Evolutionary conservation across 2,113 vertebrate species (phyloP), one percentile per base, ranked within the genome.

Genomic region (Glaucomys volans): DNA sequence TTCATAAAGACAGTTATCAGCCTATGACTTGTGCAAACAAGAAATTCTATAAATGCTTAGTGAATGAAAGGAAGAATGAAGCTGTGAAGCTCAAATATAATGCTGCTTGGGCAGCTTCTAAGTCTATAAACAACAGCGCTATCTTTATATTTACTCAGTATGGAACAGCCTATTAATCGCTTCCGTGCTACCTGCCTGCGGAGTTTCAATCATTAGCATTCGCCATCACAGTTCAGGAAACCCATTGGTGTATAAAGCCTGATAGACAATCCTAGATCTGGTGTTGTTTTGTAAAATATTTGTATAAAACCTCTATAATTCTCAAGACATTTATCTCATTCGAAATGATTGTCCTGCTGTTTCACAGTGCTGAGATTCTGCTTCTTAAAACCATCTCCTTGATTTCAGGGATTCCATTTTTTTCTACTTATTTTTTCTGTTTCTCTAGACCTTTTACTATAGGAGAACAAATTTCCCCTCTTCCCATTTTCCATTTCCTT

Each of bases 41-140:
- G 12, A 83, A 87, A 2, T 66, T 92, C 44, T 92, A 67, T 81
- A 92, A 96, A 81, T 90, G 87, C 81, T 66, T 84, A 81, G 18
- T 85, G 37, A 97, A 81, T 86, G 26, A 86, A 95, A 57, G 1
- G 1, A 87, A 76, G 52, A 87, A 90, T 32, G 35, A 94, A 26
- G 44, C 52, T 71, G 6, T 89, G 77, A 82, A 93, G 9, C 77
- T 90, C 66, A 90, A 87, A 95, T 37, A 80, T 76, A 83, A 71
- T 76, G 40, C 42, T 81, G 4, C 54, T n/a, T 54, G 14, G 85
- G 24, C 35, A 71, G 20, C 42, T 37, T 44, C 37, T 40, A 72
- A 94, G 59, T 72, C 20, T 84, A 80, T 47, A 52, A 87, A 84
- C 64, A 87, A 85, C 18, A 50, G 42, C 11, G n/a, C 50, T 74